These are phyloP conservation scores for Ostrea edulis DNA, from an alignment of 1,140 invertebrate species.

Conservation along the genomic window DNA sequence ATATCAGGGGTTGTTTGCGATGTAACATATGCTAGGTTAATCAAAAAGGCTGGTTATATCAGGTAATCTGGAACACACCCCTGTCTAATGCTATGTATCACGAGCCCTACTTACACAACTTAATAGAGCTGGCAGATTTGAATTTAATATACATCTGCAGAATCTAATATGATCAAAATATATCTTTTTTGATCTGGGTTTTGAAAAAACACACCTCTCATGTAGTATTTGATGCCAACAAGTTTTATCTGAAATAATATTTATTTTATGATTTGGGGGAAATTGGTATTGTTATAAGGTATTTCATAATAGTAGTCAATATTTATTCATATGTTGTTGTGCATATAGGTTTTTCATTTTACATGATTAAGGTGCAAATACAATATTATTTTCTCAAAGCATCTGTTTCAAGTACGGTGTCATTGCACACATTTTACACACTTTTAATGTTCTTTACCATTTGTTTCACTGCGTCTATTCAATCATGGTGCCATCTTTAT, in stretches of 20 bases:
- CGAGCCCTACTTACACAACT: background rate
- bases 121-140: constrained; percentile 2
- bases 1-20: constrained; percentile 23
- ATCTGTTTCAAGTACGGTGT: no score
- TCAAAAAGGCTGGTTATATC: constrained; percentile 2
- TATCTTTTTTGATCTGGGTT: background rate
- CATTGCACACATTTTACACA: no score
- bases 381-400: no score
- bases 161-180: background rate
- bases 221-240: constrained; percentile 1
- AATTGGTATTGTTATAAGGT: background rate
- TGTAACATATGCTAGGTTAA: constrained; percentile 33
- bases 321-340: no score
- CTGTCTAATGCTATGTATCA: background rate
- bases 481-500: no score
- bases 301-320: background rate
- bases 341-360: no score
- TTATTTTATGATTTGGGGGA: background rate
- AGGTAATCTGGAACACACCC: constrained; percentile 27
- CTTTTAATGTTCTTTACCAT: no score
- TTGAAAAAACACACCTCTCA: background rate
- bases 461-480: no score
- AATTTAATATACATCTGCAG: background rate
- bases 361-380: no score
- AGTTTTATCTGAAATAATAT: constrained; percentile 14